Evolutionary conservation across 2,888 invertebrate species (phyloP).

Genomic region (Odontomyia ornata): DNA sequence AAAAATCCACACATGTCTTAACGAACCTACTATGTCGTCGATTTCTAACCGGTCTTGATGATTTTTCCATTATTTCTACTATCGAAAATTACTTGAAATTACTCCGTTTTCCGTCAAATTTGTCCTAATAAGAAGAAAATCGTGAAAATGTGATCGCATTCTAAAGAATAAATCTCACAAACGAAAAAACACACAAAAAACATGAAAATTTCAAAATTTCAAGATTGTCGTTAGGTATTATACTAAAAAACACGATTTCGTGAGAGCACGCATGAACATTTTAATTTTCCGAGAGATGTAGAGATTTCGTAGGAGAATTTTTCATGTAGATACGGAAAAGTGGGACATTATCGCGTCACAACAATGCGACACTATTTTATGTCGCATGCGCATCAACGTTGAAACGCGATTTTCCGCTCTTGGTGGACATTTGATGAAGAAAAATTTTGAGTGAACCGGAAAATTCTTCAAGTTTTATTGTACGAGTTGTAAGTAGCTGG

Average conservation of each 20-base stretch:
- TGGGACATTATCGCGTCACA: constrained; percentile 39
- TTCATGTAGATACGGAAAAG: constrained; percentile 14
- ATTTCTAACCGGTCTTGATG: constrained; percentile 74
- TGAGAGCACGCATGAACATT: constrained; percentile 2
- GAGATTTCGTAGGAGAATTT: not conserved
- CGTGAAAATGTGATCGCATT: constrained; percentile 7
- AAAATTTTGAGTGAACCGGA: not conserved
- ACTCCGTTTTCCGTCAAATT: not conserved
- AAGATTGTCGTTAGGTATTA: constrained; percentile 33
- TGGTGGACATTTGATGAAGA: not conserved
- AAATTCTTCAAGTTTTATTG: too few species aligned
- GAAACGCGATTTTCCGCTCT: not conserved
- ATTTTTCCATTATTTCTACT: constrained; percentile 58
- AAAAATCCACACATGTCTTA: constrained; percentile 33
- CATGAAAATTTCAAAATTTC: constrained; percentile 18
- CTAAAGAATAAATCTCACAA: constrained; percentile 15
- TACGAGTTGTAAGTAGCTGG: not conserved
- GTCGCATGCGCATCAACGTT: constrained; percentile 38
- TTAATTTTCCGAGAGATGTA: constrained; percentile 5
- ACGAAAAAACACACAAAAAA: constrained; percentile 20
- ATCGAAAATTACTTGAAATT: not conserved
- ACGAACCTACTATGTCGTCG: constrained; percentile 77
- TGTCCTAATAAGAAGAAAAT: constrained; percentile 28
- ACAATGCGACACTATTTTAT: constrained; percentile 33
- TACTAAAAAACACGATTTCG: constrained; percentile 31